phyloP scores from a whole-genome alignment of 2,888 invertebrate species.

The Perithous albicinctus region DNA sequence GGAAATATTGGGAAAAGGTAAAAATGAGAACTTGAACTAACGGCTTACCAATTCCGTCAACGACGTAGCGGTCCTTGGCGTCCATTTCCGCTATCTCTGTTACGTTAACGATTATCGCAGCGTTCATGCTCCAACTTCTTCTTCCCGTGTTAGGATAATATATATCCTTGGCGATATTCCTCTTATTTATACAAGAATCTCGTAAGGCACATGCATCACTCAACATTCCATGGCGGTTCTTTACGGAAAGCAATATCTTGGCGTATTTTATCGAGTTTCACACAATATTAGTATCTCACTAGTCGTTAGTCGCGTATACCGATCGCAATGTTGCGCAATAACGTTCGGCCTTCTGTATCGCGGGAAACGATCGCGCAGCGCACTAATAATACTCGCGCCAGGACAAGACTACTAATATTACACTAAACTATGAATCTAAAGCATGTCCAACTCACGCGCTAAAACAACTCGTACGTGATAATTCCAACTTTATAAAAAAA shows the following conservation, averaged over 20 bases:
- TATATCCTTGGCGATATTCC: constrained; percentile 13
- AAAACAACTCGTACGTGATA: neutral
- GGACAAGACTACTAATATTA: constrained; percentile 26
- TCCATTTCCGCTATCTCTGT: constrained; percentile 81
- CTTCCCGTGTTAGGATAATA: constrained; percentile 1
- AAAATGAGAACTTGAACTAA: no score
- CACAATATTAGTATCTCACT: constrained; percentile 26
- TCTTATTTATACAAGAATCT: neutral
- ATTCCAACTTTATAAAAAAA: neutral
- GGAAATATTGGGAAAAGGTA: no score
- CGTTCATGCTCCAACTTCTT: constrained; percentile 73
- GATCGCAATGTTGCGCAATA: constrained; percentile 47
- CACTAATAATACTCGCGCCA: neutral
- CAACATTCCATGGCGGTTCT: constrained; percentile 8
- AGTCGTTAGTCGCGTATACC: constrained; percentile 30
- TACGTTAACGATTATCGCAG: constrained; percentile 75
- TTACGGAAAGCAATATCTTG: neutral
- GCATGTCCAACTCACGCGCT: neutral
- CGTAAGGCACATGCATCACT: constrained; percentile 1
- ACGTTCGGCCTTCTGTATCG: constrained; percentile 35
- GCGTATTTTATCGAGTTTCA: constrained; percentile 21
- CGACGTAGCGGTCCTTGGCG: constrained; percentile 81
- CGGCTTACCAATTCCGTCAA: constrained; percentile 79
- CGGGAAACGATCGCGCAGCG: constrained; percentile 30
- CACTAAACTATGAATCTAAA: constrained; percentile 13